These are phyloP conservation scores for Leucozona laternaria DNA, from an alignment of 2,888 invertebrate species.

Conservation along the genomic window DNA sequence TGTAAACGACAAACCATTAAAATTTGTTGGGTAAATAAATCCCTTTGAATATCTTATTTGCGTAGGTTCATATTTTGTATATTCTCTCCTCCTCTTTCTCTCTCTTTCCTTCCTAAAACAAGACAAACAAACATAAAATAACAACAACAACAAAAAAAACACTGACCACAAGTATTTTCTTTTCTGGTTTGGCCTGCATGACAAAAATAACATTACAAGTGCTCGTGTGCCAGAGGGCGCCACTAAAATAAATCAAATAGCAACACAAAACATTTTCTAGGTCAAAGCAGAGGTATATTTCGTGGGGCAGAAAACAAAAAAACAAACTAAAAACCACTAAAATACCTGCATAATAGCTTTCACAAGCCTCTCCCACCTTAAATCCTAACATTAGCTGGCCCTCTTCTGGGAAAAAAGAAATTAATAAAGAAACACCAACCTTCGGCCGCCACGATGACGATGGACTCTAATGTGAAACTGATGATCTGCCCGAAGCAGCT, in stretches of 20 bases:
- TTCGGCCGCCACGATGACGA: neutral
- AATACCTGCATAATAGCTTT: constrained; percentile 59
- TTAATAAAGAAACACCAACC: neutral
- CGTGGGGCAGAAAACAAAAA: neutral
- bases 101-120: no score
- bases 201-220: constrained; percentile 15
- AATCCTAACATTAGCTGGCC: neutral
- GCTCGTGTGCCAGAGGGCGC: constrained; percentile 36
- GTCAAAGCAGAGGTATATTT: constrained; percentile 30
- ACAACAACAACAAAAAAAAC: constrained; percentile 12
- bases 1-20: constrained; percentile 23
- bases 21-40: constrained; percentile 32
- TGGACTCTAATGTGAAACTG: constrained; percentile 12
- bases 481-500: constrained; percentile 14
- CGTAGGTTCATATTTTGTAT: constrained; percentile 36
- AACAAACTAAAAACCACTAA: constrained; percentile 24
- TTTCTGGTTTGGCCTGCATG: neutral
- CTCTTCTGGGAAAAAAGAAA: neutral
- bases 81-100: neutral
- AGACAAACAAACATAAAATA: neutral
- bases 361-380: constrained; percentile 1
- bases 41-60: constrained; percentile 32
- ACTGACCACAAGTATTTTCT: constrained; percentile 34
- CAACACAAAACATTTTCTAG: constrained; percentile 32
- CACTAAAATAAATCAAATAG: constrained; percentile 44